Base-by-base conservation (phyloP, 2,888 invertebrate genomes). In the Philhelius pedissequus region DNA sequence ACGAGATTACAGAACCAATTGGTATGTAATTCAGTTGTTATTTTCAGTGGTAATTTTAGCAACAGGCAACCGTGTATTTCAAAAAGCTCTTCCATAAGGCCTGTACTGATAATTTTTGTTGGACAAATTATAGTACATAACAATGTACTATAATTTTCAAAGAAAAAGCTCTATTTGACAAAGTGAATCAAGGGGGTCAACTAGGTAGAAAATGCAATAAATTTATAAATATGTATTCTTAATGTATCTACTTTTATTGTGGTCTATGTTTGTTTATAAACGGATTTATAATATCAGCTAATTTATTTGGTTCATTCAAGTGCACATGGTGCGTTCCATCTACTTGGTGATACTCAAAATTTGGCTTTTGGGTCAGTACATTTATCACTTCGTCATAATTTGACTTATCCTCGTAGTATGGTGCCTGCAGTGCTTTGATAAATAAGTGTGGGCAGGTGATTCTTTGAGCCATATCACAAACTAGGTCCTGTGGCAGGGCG, bases 311-410 rank as follows among this genome's bases (percentile, higher is more conserved):
- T 87, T 94, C 92, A 87, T 94, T 95, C 87, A 96, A 92, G 91
- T 96, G 96, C 77, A 94, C 92, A 90, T 96, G 96, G 91, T 96
- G 96, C 2, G 93, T 93, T 2, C 96, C 96, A 62, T 94, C 92
- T 0, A 95, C 91, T 77, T 93, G 92, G 52, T 94, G 92, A 87
- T 93, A 92, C 88, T 94, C 93, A 87, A 94, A 95, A 79, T 94
- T 92, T 0, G 91, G 90, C 87, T 94, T 92, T 75, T 92, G 91
- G 69, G 92, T 92, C 50, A 96, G 89, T 20, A 93, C 88, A 75
- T 94, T 93, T n/a, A 94, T 88, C 86, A 94, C 93, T 88, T 94
- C 93, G 50, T 94, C 92, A 76, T 94, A 93, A 88, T 93, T 93
- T 79, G 93, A 92, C 87, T 94, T 94, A 0, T 92, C 90, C 56